phyloP scores from a whole-genome alignment of 2,113 vertebrate species.

The Dolichallabes microphthalmus region DNA sequence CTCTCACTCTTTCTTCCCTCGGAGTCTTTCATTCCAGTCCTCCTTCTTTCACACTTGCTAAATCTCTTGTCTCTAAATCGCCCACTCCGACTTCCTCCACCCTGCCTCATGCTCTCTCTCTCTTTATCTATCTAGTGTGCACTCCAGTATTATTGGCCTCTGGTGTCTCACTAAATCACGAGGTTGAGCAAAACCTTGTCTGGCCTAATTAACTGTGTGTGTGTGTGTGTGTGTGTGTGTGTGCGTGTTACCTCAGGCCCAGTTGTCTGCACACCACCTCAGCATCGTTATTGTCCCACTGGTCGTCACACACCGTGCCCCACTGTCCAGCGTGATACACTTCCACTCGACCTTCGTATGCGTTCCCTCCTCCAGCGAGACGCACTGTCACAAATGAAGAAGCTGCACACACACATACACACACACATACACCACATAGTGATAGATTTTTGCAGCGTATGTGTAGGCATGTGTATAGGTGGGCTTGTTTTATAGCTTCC shows the following conservation, averaged over 20 bases:
- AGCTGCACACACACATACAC: constrained; percentile 61
- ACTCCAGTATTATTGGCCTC: not conserved
- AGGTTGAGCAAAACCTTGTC: constrained; percentile 16
- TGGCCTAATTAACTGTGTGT: constrained; percentile 19
- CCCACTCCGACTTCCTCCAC: constrained; percentile 60
- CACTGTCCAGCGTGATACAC: constrained; percentile 87
- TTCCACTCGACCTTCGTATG: constrained; percentile 86
- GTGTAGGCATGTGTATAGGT: not conserved
- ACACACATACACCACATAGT: not conserved
- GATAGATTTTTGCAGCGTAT: not conserved
- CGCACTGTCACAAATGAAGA: constrained; percentile 72
- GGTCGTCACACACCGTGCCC: constrained; percentile 95
- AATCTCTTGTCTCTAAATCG: constrained; percentile 56
- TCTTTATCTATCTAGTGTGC: not conserved
- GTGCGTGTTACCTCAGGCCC: constrained; percentile 80
- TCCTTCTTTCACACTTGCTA: not conserved
- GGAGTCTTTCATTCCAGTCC: constrained; percentile 19
- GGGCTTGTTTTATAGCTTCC: not conserved
- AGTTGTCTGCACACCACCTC: constrained; percentile 96
- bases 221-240: constrained; percentile 17
- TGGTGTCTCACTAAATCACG: constrained; percentile 14
- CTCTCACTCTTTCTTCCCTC: not conserved
- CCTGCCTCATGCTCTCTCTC: constrained; percentile 51
- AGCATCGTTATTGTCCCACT: constrained; percentile 94
- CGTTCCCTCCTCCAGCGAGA: constrained; percentile 75